Percentiles rank a stretch among this genome's conserved stretches.
phyloP scores from a whole-genome alignment of 2,113 vertebrate species.

The Chaetops frenatus region DNA sequence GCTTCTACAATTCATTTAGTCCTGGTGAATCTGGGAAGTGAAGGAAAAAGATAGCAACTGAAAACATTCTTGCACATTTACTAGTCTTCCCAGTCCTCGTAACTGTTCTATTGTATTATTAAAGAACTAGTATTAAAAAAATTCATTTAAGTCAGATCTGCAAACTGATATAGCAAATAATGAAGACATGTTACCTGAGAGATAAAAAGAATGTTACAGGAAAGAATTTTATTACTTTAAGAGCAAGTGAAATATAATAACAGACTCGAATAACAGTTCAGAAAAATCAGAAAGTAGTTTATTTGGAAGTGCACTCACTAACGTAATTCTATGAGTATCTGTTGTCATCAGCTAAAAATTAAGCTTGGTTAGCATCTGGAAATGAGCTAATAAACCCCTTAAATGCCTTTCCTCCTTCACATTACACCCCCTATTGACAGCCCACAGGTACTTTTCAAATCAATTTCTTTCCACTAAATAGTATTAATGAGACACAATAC shows the following conservation, averaged over 20 bases:
- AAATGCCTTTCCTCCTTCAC: slow-evolving; percentile 19
- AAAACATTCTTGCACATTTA: not conserved
- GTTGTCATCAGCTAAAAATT: not conserved
- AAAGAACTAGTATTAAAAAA: not conserved
- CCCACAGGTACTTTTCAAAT: slow-evolving; percentile 43
- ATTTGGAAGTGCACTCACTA: not conserved
- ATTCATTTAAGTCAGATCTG: not conserved
- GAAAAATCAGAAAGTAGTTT: not conserved
- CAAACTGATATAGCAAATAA: not conserved
- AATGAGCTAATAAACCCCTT: not conserved
- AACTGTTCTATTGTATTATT: not conserved
- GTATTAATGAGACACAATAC: not conserved
- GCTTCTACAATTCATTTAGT: not conserved
- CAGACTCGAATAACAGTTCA: not conserved
- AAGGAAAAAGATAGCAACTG: not conserved
- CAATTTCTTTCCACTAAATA: not conserved
- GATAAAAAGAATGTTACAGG: not conserved
- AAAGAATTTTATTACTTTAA: not conserved
- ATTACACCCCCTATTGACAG: slow-evolving; percentile 53
- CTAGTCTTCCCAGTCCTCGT: not conserved
- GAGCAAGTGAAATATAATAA: not conserved
- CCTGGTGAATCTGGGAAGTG: not conserved
- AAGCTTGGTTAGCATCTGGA: not conserved
- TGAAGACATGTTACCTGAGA: not conserved
- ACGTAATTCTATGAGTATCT: not conserved